Evolutionary conservation across 2,797 vertebrate species (phyloP).

Genomic region (Vireo griseus): DNA sequence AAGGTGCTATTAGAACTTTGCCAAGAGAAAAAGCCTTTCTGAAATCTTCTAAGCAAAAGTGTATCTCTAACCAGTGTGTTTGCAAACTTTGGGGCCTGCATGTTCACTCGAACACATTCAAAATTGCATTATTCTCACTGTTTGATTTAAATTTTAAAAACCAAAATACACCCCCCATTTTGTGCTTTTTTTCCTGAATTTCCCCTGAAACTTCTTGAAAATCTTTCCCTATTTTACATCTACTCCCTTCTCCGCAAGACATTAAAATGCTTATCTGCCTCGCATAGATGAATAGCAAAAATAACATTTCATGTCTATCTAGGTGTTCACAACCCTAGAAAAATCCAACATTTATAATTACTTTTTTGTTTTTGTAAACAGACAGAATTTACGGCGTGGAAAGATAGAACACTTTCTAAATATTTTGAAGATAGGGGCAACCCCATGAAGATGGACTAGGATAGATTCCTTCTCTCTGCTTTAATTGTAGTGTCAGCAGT

Average conservation of each 20-base stretch:
- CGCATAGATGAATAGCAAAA: background rate
- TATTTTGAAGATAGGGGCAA: background rate
- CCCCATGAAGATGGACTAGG: background rate
- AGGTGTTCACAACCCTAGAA: background rate
- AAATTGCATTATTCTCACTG: background rate
- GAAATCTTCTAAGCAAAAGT: background rate
- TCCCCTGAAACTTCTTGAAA: background rate
- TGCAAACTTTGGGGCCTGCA: background rate
- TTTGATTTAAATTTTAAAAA: background rate
- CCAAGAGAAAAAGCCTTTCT: background rate
- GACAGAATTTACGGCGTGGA: background rate
- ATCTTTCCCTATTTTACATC: background rate
- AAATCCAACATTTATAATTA: background rate
- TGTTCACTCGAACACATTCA: background rate
- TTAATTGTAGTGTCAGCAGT: background rate
- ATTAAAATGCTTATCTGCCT: background rate
- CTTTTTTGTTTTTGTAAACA: background rate
- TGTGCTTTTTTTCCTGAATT: background rate
- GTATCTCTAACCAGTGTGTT: accelerated
- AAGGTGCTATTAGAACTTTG: background rate
- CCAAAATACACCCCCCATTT: background rate
- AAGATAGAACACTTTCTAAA: background rate
- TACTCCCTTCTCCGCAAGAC: background rate
- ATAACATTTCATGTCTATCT: background rate
- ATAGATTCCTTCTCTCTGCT: background rate